Evolutionary conservation across 2,113 vertebrate genomes (phyloP).

Genomic region (Pelobates fuscus): DNA sequence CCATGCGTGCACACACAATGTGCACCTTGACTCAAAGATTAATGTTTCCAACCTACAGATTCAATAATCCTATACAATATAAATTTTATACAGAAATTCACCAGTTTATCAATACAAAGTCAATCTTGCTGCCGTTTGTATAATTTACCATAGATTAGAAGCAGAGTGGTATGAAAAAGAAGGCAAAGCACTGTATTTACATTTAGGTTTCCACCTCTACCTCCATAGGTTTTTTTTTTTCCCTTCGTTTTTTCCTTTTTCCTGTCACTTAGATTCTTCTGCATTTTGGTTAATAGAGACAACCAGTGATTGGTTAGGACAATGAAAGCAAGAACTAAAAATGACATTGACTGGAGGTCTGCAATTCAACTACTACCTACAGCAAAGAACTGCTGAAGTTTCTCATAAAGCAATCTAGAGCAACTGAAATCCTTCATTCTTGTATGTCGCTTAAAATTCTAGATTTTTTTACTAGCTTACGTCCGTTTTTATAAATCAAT

Average conservation of each 20-base stretch:
- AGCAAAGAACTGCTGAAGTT: neutral
- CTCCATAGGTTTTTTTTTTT: neutral
- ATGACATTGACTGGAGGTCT: slow-evolving; percentile 18
- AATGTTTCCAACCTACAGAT: slow-evolving; percentile 17
- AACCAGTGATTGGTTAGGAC: slow-evolving; percentile 22
- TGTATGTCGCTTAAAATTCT: neutral
- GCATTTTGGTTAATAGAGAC: slow-evolving; percentile 2
- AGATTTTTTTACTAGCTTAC: neutral
- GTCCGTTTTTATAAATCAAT: no score
- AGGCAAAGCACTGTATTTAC: slow-evolving; percentile 14
- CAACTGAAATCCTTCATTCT: neutral
- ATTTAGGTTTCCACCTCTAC: neutral
- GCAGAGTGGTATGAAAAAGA: neutral
- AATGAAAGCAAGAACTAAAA: slow-evolving; percentile 12
- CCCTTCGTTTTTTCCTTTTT: neutral
- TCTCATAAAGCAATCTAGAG: neutral
- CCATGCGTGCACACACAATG: slow-evolving; percentile 2
- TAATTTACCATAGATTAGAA: slow-evolving; percentile 41
- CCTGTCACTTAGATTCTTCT: slow-evolving; percentile 6
- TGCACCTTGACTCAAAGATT: slow-evolving; percentile 20
- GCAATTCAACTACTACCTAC: slow-evolving; percentile 4
- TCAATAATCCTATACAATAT: slow-evolving; percentile 24
- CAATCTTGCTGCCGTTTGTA: slow-evolving; percentile 29
- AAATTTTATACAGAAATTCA: slow-evolving; percentile 4
- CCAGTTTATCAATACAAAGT: slow-evolving; percentile 24